Conservation (phyloP, 2,888 invertebrate species). For the Periphyllus acericola region DNA sequence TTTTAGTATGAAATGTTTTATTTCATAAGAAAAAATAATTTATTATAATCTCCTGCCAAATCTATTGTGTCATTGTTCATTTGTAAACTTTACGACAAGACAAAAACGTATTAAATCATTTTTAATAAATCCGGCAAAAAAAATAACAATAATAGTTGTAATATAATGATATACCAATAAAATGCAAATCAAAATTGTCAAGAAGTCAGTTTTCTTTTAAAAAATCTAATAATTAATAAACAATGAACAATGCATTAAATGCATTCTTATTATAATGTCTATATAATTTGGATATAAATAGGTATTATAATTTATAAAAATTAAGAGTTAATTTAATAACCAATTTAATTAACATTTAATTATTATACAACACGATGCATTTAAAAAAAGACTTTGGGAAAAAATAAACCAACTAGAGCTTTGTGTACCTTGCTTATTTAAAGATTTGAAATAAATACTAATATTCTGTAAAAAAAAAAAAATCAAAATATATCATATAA, state of each 20-base stretch:
- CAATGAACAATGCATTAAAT: not conserved
- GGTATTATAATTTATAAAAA: not conserved
- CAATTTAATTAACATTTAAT: not conserved
- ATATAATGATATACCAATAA: not conserved
- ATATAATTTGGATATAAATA: not conserved
- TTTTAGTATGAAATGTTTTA: not conserved
- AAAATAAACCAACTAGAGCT: no score
- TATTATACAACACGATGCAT: no score
- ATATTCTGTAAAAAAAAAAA: no score
- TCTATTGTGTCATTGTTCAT: not conserved
- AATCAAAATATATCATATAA: no score
- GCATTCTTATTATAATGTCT: not conserved
- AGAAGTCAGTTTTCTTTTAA: no score
- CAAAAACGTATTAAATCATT: not conserved
- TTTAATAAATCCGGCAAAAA: slow-evolving; percentile 1
- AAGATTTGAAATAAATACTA: no score
- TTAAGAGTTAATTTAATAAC: not conserved
- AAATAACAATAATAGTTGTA: not conserved
- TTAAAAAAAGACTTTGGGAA: no score
- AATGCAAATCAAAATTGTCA: not conserved
- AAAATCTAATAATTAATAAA: no score
- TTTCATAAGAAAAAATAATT: not conserved
- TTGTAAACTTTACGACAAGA: not conserved
- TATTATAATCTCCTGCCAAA: not conserved
- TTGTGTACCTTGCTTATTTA: no score